phyloP scores from a whole-genome alignment of 2,888 invertebrate species.

The Cephus pulcher region DNA sequence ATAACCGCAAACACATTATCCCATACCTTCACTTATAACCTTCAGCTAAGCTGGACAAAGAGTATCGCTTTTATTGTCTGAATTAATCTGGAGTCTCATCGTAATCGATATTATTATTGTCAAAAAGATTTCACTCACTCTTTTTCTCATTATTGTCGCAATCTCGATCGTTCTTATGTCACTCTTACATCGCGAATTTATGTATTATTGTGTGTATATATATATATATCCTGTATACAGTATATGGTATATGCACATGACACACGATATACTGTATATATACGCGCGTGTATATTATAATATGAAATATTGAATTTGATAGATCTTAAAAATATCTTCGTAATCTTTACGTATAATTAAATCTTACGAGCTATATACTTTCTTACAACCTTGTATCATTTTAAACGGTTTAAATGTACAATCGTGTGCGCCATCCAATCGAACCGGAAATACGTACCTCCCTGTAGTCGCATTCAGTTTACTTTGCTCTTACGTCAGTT shows the following conservation, averaged over 20 bases:
- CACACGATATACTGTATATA: conserved; percentile 19
- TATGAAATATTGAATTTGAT: conserved; percentile 63
- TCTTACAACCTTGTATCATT: conserved; percentile 64
- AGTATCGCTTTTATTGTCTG: conserved; percentile 19
- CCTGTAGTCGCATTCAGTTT: too few relatives aligned
- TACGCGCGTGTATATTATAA: conserved; percentile 33
- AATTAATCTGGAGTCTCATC: conserved; percentile 13
- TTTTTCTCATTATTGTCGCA: conserved; percentile 5
- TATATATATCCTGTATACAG: conserved; percentile 27
- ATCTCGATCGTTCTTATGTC: neutral
- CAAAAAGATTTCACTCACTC: conserved; percentile 21
- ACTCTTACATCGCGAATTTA: conserved; percentile 29
- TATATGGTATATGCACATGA: neutral
- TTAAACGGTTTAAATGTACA: conserved; percentile 21
- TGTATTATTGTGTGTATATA: conserved; percentile 35
- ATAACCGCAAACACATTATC: neutral
- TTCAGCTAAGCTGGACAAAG: conserved; percentile 7
- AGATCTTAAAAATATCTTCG: conserved; percentile 62
- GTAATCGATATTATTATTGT: conserved; percentile 34
- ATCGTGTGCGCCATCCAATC: conserved; percentile 1
- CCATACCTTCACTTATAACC: neutral
- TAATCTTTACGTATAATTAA: conserved; percentile 48
- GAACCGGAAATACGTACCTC: too few relatives aligned
- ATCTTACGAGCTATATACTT: conserved; percentile 61
- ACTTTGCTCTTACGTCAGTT: neutral